Evolutionary conservation across 2,113 vertebrate genomes (phyloP).

Genomic region (Echinops telfairi): DNA sequence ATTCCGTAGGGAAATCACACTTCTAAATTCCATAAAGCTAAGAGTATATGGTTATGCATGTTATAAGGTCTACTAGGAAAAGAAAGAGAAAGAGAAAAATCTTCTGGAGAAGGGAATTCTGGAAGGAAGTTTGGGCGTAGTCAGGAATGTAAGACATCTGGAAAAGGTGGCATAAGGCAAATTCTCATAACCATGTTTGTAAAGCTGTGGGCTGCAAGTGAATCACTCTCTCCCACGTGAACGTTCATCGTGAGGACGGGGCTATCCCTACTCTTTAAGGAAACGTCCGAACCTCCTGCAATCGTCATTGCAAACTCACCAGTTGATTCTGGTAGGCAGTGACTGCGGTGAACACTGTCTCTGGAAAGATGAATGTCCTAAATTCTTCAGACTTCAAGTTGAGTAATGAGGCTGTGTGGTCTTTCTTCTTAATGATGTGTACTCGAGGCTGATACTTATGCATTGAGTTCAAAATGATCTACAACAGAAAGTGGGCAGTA

Average conservation of each 20-base stretch:
- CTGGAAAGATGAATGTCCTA: constrained; percentile 97
- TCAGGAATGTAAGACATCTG: background rate
- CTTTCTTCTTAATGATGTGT: constrained; percentile 99
- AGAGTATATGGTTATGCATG: background rate
- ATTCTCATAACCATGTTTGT: background rate
- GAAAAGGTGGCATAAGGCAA: background rate
- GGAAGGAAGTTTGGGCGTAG: no score
- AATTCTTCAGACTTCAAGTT: constrained; percentile 99
- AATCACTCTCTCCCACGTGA: background rate
- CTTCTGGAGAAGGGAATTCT: background rate
- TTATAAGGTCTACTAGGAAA: background rate
- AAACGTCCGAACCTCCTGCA: background rate
- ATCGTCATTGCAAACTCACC: constrained; percentile 88
- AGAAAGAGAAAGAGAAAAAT: background rate
- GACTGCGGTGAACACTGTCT: constrained; percentile 98
- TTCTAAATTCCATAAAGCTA: background rate
- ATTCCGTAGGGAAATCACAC: background rate
- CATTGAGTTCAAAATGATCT: constrained; percentile 99
- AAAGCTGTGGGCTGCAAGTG: background rate
- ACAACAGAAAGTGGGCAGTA: constrained; percentile 44
- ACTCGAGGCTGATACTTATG: constrained; percentile 99
- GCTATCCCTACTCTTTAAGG: background rate
- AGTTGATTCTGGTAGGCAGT: constrained; percentile 99
- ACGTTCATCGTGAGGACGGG: background rate
- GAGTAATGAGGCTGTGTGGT: constrained; percentile 97